These are phyloP conservation scores for Gymnothorax javanicus DNA, from an alignment of 2,797 vertebrate genomes.

Conservation along the genomic window DNA sequence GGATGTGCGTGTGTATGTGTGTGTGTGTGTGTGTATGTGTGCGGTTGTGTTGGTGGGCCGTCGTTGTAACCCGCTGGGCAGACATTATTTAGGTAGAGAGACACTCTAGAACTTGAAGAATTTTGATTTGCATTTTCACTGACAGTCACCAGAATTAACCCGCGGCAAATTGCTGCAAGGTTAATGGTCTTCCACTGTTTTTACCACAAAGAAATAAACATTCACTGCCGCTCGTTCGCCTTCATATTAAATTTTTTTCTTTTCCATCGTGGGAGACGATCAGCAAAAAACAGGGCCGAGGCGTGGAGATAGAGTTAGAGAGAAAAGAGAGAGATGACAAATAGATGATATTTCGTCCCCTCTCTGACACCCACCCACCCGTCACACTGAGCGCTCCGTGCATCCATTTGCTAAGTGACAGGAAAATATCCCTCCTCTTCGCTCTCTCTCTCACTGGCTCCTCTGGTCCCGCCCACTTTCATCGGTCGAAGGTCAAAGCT, in stretches of 20 bases:
- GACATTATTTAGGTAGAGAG: constrained; percentile 61
- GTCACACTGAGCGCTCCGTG: constrained; percentile 63
- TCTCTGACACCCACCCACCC: constrained; percentile 73
- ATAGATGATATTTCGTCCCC: constrained; percentile 75
- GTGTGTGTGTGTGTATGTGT: constrained; percentile 19
- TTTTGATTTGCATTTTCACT: constrained; percentile 56
- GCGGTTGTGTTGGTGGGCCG: constrained; percentile 29
- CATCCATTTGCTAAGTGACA: constrained; percentile 52
- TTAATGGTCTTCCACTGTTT: constrained; percentile 73
- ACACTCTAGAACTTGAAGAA: constrained; percentile 60
- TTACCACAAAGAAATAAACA: constrained; percentile 71
- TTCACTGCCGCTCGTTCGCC: constrained; percentile 75
- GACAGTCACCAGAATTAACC: constrained; percentile 67
- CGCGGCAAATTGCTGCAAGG: constrained; percentile 73
- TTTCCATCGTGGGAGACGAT: constrained; percentile 66
- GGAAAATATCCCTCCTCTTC: constrained; percentile 43
- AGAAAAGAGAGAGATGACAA: constrained; percentile 63
- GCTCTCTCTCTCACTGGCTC: constrained; percentile 56
- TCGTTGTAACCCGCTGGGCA: constrained; percentile 51
- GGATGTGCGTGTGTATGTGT: constrained; percentile 27
- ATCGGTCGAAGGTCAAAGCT: constrained; percentile 66
- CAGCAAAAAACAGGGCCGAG: constrained; percentile 67
- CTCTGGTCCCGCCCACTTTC: constrained; percentile 64
- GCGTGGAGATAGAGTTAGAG: constrained; percentile 42
- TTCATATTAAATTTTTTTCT: constrained; percentile 53